A percentile compares a stretch with the other conserved stretches of the same genome.
Evolutionary conservation across 2,888 invertebrate species (phyloP).

Genomic region (Aphodius granarius): DNA sequence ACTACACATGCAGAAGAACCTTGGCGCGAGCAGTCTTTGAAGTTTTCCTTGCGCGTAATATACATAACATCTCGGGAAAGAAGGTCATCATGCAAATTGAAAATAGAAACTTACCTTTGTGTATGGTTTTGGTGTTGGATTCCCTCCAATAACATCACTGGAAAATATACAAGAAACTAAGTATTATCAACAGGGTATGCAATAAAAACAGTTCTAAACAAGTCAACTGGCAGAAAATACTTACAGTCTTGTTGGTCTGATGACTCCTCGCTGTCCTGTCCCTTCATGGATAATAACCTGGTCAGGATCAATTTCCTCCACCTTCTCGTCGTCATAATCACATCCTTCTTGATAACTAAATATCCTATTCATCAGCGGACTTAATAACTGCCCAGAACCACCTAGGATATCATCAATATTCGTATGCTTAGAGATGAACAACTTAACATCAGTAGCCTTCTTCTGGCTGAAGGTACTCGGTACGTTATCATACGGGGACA

Average conservation of each 20-base stretch:
- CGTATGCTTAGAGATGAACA: slow-evolving; percentile 82
- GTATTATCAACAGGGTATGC: too few relatives aligned
- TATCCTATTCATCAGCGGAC: slow-evolving; percentile 66
- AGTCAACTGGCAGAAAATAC: slow-evolving; percentile 34
- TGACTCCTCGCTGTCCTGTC: slow-evolving; percentile 69
- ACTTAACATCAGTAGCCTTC: slow-evolving; percentile 51
- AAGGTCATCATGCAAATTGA: not conserved
- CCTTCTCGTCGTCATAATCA: slow-evolving; percentile 55
- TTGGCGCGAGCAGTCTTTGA: not conserved
- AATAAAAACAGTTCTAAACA: not conserved
- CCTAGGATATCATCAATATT: slow-evolving; percentile 91
- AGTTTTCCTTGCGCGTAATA: not conserved
- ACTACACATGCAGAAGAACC: not conserved
- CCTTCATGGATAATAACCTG: slow-evolving; percentile 82
- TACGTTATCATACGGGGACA: slow-evolving; percentile 75
- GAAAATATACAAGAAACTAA: not conserved
- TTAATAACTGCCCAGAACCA: slow-evolving; percentile 60
- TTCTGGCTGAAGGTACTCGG: slow-evolving; percentile 39
- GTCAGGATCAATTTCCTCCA: slow-evolving; percentile 74
- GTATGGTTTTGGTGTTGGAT: slow-evolving; percentile 1
- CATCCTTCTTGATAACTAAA: slow-evolving; percentile 48
- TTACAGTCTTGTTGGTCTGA: slow-evolving; percentile 54
- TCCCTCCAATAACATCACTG: slow-evolving; percentile 14
- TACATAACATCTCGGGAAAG: not conserved
- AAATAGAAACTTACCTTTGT: slow-evolving; percentile 11